These are phyloP conservation scores for Xiphophorus couchianus DNA, from an alignment of 2,113 vertebrate genomes.

Conservation along the genomic window DNA sequence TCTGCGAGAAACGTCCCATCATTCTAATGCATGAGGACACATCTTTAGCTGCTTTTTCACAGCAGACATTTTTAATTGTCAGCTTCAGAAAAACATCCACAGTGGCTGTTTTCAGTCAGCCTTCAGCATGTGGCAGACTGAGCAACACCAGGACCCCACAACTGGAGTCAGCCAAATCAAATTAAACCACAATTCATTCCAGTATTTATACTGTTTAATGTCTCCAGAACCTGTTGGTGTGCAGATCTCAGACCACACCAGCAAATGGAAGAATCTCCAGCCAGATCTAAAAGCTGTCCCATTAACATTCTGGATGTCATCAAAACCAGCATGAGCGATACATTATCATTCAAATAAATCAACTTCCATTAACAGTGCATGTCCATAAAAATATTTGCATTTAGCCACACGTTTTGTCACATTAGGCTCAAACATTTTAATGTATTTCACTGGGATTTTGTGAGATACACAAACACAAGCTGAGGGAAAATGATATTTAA, in stretches of 20 bases:
- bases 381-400: too few relatives aligned
- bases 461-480: background rate
- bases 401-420: too few relatives aligned
- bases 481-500: too few relatives aligned
- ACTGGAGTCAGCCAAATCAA: background rate
- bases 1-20: background rate
- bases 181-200: background rate
- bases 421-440: too few relatives aligned
- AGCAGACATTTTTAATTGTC: background rate
- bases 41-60: slow-evolving; percentile 1
- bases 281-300: too few relatives aligned
- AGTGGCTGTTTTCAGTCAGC: background rate
- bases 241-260: too few relatives aligned
- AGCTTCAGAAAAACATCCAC: background rate
- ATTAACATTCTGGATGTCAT: too few relatives aligned
- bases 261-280: too few relatives aligned
- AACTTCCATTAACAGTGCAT: too few relatives aligned
- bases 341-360: too few relatives aligned
- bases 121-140: background rate
- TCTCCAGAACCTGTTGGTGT: background rate
- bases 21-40: background rate
- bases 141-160: background rate
- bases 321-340: too few relatives aligned
- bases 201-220: background rate
- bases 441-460: background rate